A percentile compares a stretch with the other conserved stretches of the same genome.
These are phyloP conservation scores for Formica selysi DNA, from an alignment of 1,140 invertebrate species.

Conservation along the genomic window DNA sequence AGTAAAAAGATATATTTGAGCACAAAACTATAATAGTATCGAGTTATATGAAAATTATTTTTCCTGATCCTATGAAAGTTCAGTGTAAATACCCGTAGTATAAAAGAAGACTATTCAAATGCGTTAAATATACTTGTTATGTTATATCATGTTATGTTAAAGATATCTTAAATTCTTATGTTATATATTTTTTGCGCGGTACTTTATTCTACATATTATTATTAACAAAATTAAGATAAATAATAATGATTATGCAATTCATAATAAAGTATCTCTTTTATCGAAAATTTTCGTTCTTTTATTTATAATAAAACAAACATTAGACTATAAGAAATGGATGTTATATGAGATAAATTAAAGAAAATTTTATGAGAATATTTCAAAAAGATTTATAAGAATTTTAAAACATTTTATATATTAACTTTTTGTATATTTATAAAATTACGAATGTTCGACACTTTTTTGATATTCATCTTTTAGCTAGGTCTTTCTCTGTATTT, in stretches of 20 bases:
- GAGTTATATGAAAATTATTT: constrained; percentile 53
- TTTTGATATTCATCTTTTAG: constrained; percentile 5
- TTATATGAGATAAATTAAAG: constrained; percentile 11
- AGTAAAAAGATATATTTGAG: constrained; percentile 57
- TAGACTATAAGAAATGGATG: background rate
- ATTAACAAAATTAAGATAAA: constrained; percentile 47
- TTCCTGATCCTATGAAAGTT: constrained; percentile 52
- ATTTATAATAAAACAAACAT: constrained; percentile 18
- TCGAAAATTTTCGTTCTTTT: constrained; percentile 20
- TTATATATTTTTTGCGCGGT: constrained; percentile 46
- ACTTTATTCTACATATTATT: constrained; percentile 60
- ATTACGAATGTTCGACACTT: constrained; percentile 4
- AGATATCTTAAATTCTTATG: constrained; percentile 48
- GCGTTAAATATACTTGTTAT: constrained; percentile 63
- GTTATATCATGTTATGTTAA: constrained; percentile 63
- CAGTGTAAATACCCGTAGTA: constrained; percentile 72
- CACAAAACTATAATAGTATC: constrained; percentile 61
- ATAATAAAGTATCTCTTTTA: constrained; percentile 60
- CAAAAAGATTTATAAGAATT: background rate
- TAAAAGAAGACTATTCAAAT: constrained; percentile 64
- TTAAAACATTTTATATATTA: constrained; percentile 1
- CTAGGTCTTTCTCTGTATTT: background rate
- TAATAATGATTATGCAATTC: constrained; percentile 60
- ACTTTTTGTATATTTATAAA: constrained; percentile 15
- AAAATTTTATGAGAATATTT: constrained; percentile 9